Conservation (phyloP, 2,113 vertebrate species). For the Hystrix cristata region DNA sequence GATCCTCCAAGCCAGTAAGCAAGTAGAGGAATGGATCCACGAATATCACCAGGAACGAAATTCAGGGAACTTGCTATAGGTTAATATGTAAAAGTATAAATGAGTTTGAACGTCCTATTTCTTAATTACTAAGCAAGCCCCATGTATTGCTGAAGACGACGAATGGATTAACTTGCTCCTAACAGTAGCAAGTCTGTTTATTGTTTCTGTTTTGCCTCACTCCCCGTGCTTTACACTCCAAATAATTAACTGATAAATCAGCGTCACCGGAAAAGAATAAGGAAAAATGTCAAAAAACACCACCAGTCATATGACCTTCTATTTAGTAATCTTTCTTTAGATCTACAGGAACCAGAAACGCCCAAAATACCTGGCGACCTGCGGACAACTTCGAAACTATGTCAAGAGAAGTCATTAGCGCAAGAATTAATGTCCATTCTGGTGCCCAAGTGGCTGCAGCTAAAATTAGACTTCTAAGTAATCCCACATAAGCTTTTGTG, state of each 20-base stretch:
- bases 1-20: neutral
- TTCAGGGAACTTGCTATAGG: neutral
- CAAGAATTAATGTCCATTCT: neutral
- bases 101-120: neutral
- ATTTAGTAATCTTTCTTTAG: neutral
- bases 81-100: conserved; percentile 3
- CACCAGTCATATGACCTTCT: neutral
- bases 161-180: neutral
- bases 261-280: neutral
- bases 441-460: neutral
- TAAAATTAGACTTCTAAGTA: neutral
- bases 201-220: neutral
- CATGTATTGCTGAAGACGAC: neutral
- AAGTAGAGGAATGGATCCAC: neutral
- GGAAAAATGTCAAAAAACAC: neutral
- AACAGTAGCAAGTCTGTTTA: neutral
- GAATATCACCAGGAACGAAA: neutral
- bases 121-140: neutral
- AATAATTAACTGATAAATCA: neutral
- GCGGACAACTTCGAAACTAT: neutral
- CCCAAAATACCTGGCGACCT: neutral
- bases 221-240: neutral
- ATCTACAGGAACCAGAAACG: neutral
- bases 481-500: neutral
- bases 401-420: neutral